phyloP scores from a whole-genome alignment of 2,888 invertebrate species.

The Nomada ruficornis region DNA sequence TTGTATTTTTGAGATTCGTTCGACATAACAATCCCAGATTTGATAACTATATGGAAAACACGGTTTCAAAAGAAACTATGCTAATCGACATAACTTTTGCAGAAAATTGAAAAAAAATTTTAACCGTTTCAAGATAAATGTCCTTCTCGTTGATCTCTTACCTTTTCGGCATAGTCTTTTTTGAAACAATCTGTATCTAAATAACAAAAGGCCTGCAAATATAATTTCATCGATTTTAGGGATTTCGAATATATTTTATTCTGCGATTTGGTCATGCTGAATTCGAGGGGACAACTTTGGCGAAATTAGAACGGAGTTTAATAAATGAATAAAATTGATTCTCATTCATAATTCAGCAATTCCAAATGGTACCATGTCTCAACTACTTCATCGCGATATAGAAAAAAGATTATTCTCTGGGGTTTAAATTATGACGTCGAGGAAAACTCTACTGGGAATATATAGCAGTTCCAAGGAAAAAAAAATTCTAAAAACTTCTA shows the following conservation, averaged over 20 bases:
- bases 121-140: conserved; percentile 3
- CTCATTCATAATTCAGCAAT: conserved; percentile 26
- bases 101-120: neutral
- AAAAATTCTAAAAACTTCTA: no score
- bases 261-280: conserved; percentile 41
- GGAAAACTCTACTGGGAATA: neutral
- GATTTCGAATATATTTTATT: neutral
- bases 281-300: conserved; percentile 6
- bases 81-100: neutral
- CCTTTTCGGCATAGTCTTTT: conserved; percentile 46
- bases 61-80: conserved; percentile 41
- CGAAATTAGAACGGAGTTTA: no score
- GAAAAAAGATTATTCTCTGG: neutral
- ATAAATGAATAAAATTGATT: no score
- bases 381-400: neutral
- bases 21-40: conserved; percentile 46
- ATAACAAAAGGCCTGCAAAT: conserved; percentile 47
- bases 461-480: neutral
- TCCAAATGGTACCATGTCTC: conserved; percentile 9
- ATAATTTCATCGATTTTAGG: conserved; percentile 33
- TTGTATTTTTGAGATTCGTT: neutral
- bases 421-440: neutral
- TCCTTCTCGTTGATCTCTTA: conserved; percentile 27
- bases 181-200: conserved; percentile 48
- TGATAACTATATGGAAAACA: conserved; percentile 15